These are phyloP conservation scores for Lepeophtheirus salmonis DNA, from an alignment of 1,140 invertebrate genomes.

Conservation along the genomic window DNA sequence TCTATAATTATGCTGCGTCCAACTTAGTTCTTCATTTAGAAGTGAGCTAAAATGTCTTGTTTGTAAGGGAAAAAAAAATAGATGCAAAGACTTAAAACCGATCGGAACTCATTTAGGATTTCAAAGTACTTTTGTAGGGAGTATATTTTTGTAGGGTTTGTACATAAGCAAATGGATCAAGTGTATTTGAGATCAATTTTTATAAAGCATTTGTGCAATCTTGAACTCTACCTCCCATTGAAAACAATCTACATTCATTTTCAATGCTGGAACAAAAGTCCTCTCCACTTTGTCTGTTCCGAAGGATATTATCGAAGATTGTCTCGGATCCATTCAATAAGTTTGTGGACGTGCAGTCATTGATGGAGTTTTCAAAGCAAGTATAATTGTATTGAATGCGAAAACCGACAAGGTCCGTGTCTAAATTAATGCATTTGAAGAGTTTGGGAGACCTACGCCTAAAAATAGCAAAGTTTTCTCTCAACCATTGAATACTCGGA, in stretches of 20 bases:
- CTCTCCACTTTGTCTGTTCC: background rate
- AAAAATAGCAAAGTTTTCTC: background rate
- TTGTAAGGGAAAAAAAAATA: background rate
- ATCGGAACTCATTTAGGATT: background rate
- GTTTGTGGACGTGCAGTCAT: background rate
- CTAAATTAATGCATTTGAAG: background rate
- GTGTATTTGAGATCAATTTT: background rate
- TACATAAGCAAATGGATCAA: background rate
- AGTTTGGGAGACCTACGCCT: background rate
- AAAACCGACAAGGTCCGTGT: background rate
- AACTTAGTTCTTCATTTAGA: no score
- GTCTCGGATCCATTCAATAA: background rate
- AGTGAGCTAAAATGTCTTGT: no score
- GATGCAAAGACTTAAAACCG: background rate
- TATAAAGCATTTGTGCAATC: background rate
- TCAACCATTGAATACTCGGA: background rate
- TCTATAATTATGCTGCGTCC: no score
- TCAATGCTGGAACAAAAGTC: background rate
- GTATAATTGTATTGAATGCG: background rate
- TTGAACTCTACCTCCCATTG: background rate
- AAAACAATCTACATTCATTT: background rate
- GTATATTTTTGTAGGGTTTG: background rate
- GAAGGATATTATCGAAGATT: no score
- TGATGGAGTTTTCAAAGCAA: background rate
- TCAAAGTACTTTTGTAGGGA: no score